These are phyloP conservation scores for Nymphicus hollandicus DNA, from an alignment of 2,113 vertebrate genomes.

Conservation along the genomic window DNA sequence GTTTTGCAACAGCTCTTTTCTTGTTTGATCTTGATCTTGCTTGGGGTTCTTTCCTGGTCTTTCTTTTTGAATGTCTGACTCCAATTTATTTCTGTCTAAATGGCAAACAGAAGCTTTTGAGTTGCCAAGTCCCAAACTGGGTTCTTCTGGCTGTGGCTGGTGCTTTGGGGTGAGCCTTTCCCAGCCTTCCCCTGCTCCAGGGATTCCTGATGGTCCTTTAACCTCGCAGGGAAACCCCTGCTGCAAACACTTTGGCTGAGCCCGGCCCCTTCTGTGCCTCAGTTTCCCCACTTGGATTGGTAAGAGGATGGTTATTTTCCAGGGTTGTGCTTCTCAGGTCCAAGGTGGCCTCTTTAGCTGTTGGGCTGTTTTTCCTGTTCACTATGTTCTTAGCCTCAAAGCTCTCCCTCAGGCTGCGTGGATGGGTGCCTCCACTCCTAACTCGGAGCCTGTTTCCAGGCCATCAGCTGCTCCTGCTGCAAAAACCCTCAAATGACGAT, in stretches of 20 bases:
- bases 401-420: background rate
- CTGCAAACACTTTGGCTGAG: background rate
- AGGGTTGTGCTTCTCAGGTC: background rate
- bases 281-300: background rate
- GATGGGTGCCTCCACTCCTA: background rate
- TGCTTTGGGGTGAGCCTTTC: rapidly evolving
- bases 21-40: background rate
- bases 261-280: background rate
- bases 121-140: background rate
- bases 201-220: background rate
- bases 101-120: background rate
- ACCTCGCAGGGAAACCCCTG: rapidly evolving
- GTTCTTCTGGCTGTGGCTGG: background rate
- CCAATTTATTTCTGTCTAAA: background rate
- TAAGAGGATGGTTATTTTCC: background rate
- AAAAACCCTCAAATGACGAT: background rate
- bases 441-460: background rate
- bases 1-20: background rate
- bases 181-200: background rate
- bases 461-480: conserved; percentile 9
- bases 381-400: background rate
- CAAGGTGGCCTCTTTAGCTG: background rate
- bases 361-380: background rate
- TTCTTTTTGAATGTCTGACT: background rate
- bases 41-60: too few species aligned